Conservation (phyloP, 2,888 invertebrate genomes). For the Myathropa florea region DNA sequence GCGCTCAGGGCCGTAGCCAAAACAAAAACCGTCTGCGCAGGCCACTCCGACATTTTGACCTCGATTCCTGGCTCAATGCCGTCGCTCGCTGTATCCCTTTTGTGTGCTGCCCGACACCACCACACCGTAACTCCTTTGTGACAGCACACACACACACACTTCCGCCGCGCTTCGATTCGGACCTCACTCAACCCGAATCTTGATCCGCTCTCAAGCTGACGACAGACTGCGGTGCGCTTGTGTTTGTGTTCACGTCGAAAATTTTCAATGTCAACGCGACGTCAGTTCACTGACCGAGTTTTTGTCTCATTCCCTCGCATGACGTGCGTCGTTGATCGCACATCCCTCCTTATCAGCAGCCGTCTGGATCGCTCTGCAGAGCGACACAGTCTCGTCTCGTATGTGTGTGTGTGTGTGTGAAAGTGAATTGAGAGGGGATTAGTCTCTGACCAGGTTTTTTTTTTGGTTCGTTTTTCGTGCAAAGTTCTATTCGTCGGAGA, state of each 20-base stretch:
- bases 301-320: constrained; percentile 47
- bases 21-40: constrained; percentile 31
- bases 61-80: constrained; percentile 56
- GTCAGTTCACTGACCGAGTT: constrained; percentile 72
- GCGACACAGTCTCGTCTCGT: background rate
- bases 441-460: background rate
- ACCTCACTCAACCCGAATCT: constrained; percentile 44
- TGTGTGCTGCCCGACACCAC: background rate
- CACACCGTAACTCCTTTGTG: background rate
- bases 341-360: constrained; percentile 12
- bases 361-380: constrained; percentile 35
- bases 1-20: background rate
- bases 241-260: constrained; percentile 20
- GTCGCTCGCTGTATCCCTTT: constrained; percentile 17
- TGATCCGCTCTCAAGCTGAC: background rate
- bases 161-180: constrained; percentile 10
- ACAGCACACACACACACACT: background rate
- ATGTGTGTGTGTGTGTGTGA: background rate
- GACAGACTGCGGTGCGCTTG: background rate
- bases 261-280: constrained; percentile 71
- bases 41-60: constrained; percentile 57
- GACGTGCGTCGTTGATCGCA: background rate
- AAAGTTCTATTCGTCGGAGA: background rate
- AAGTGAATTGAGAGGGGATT: background rate
- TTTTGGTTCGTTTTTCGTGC: background rate